phyloP scores from a whole-genome alignment of 2,797 vertebrate species.

The Lindbergichthys nudifrons region DNA sequence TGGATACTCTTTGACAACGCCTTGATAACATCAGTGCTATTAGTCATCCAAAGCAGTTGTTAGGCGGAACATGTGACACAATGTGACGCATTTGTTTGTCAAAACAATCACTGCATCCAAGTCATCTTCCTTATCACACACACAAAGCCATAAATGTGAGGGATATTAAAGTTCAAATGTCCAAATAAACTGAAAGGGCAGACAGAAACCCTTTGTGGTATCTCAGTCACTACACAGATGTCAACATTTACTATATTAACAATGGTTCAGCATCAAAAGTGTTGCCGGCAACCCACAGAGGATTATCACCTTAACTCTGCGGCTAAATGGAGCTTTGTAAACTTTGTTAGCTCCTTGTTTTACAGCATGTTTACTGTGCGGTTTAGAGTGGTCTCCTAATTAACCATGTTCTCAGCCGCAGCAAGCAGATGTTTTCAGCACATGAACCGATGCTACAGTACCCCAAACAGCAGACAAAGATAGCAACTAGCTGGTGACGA shows the following conservation, averaged over 20 bases:
- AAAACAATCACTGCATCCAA: constrained; percentile 1
- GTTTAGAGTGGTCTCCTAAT: not conserved
- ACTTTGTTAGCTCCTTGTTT: not conserved
- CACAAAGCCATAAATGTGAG: not conserved
- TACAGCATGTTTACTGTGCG: not conserved
- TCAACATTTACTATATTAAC: not conserved
- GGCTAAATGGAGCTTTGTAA: constrained; percentile 10
- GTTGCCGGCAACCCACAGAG: not conserved
- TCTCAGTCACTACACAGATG: not conserved
- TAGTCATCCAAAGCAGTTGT: constrained; percentile 3
- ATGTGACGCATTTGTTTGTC: not conserved
- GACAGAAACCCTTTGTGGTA: constrained; percentile 12
- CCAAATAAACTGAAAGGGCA: constrained; percentile 1
- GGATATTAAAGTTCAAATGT: not conserved
- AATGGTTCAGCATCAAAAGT: not conserved
- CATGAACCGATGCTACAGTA: not conserved
- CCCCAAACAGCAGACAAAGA: not conserved
- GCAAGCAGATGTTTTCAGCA: not conserved
- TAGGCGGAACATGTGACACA: not conserved
- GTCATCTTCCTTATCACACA: constrained; percentile 3
- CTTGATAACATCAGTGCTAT: not conserved
- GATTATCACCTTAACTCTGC: not conserved
- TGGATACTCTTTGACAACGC: not conserved
- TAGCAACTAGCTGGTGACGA: not conserved
- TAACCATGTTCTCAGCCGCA: constrained; percentile 5